Percentiles rank a stretch among this genome's conserved stretches.
phyloP scores from a whole-genome alignment of 2,113 vertebrate genomes.

The Alligator sinensis region DNA sequence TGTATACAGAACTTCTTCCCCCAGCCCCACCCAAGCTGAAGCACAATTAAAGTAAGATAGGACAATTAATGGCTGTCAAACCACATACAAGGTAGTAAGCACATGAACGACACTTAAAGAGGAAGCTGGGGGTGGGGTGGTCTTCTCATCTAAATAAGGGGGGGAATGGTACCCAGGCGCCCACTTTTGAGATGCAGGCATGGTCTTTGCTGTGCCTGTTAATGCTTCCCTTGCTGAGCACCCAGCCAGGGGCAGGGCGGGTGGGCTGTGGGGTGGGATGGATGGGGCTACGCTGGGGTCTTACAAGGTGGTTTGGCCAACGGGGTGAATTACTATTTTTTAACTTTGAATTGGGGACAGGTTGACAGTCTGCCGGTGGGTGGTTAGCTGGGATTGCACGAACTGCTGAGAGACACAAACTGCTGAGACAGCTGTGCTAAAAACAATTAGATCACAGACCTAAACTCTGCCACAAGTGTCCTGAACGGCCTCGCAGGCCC shows the following conservation, averaged over 20 bases:
- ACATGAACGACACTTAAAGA: not conserved
- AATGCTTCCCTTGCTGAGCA: not conserved
- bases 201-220: not conserved
- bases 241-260: not conserved
- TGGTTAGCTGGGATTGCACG: not conserved
- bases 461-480: no score
- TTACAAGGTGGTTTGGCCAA: not conserved
- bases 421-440: no score
- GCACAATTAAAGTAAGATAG: not conserved
- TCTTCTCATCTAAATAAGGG: not conserved
- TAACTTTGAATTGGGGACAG: not conserved
- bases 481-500: not conserved
- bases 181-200: not conserved
- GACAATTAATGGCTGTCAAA: not conserved
- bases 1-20: constrained; percentile 25
- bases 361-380: not conserved
- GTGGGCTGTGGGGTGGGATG: not conserved
- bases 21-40: not conserved
- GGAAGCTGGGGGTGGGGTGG: no score
- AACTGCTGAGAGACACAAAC: no score
- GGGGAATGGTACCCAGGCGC: not conserved
- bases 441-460: no score
- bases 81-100: not conserved
- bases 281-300: not conserved
- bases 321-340: not conserved